Evolutionary conservation across 1,140 invertebrate genomes (phyloP).

Genomic region (Drosophila pandora): DNA sequence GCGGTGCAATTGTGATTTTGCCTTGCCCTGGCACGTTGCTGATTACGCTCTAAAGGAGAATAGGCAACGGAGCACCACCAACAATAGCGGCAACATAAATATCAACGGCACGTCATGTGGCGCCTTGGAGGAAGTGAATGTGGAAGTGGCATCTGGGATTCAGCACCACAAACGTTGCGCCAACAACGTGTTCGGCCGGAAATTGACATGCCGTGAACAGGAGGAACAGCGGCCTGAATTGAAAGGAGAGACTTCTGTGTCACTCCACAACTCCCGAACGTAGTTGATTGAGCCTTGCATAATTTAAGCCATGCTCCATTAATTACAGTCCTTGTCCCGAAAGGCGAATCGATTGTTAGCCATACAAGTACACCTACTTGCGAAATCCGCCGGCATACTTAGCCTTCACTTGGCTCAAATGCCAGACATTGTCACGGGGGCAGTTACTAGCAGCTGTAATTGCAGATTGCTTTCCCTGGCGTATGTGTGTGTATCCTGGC

Average conservation of each 20-base stretch:
- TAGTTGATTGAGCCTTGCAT: conserved; percentile 67
- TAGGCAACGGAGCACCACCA: conserved; percentile 11
- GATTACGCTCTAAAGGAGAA: conserved; percentile 57
- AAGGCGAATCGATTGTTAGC: conserved; percentile 49
- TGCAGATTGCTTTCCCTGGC: conserved; percentile 43
- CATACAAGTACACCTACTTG: conserved; percentile 24
- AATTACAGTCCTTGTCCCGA: conserved; percentile 44
- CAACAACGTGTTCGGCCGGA: conserved; percentile 73
- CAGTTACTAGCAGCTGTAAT: conserved; percentile 56
- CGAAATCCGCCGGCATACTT: conserved; percentile 26
- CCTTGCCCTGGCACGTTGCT: conserved; percentile 69
- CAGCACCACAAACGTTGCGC: conserved; percentile 44
- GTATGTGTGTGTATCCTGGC: conserved; percentile 12
- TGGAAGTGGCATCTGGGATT: conserved; percentile 13
- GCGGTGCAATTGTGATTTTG: conserved; percentile 57
- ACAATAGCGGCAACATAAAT: conserved; percentile 51
- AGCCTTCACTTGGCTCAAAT: conserved; percentile 8
- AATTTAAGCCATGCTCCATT: conserved; percentile 58
- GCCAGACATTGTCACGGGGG: conserved; percentile 8
- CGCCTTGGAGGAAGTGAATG: conserved; percentile 53
- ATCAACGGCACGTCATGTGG: conserved; percentile 62
- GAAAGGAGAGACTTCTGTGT: neutral
- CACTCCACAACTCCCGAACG: conserved; percentile 8
- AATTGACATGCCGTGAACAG: conserved; percentile 61
- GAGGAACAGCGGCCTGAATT: neutral